Evolutionary conservation across 2,797 vertebrate species (phyloP), one percentile per base, ranked within the genome.

Genomic region (Psittacula echo): DNA sequence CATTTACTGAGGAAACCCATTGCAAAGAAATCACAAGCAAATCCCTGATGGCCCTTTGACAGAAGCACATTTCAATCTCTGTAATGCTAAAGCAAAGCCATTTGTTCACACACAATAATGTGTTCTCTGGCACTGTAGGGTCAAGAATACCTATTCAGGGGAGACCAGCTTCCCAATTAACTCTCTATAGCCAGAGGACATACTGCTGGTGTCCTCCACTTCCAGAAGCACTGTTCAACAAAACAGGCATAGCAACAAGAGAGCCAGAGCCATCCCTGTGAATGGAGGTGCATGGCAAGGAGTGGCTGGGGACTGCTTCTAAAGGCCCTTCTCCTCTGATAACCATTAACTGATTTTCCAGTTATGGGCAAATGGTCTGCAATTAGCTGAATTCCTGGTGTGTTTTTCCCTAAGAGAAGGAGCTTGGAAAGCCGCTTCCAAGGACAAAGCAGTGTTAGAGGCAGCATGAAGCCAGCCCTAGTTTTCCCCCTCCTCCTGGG

Each of bases 251-350:
- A 42, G 71, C 21, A 71, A 34, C 23, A 64, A 41, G 29, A 32
- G 50, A 26, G 23, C 2, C 42, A 45, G 39, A 37, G 18, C 26
- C 0, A 0, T 54, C 47, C 58, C 45, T 22, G 21, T 2, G 41
- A 37, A 3, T 64, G 48, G 71, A 79, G 11, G 5, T 15, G 17
- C 17, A 3, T 3, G 54, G 41, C 24, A 44, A 34, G 47, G 42
- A 66, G 26, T 2, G 9, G 15, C 6, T 61, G 30, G 23, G 23
- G 30, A 8, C 39, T 27, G 48, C 61, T 64, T 65, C 34, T 45
- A 79, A 50, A 70, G 30, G 47, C 27, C 20, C 50, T 60, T 44
- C 8, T 58, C 30, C 34, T 62, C n/a, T 18, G 22, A 30, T 32
- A 72, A 24, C 22, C 2, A 2, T 18, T 10, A 87, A 39, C 26